These are phyloP conservation scores for Macaria liturata DNA, from an alignment of 2,888 invertebrate species.

Conservation along the genomic window DNA sequence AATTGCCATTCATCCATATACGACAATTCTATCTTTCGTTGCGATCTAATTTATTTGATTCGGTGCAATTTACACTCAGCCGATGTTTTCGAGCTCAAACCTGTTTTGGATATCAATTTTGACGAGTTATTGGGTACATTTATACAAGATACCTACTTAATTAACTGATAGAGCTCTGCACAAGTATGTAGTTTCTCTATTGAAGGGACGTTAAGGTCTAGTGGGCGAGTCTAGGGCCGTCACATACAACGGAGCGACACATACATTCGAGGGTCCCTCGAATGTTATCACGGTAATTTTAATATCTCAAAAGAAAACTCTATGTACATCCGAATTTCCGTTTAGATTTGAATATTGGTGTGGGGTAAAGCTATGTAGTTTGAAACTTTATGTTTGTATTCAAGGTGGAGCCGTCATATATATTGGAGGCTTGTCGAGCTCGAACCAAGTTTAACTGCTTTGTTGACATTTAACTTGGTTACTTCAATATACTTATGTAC, in stretches of 20 bases:
- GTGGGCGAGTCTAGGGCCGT: constrained; percentile 39
- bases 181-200: constrained; percentile 22
- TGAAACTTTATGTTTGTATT: constrained; percentile 72
- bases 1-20: constrained; percentile 37
- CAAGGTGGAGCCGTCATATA: constrained; percentile 69
- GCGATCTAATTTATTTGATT: constrained; percentile 40
- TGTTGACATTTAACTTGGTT: constrained; percentile 50
- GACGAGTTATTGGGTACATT: constrained; percentile 26
- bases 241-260: constrained; percentile 37
- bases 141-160: constrained; percentile 26
- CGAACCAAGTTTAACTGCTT: constrained; percentile 60
- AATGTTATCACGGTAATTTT: constrained; percentile 58
- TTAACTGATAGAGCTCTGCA: constrained; percentile 26
- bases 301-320: constrained; percentile 46
- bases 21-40: constrained; percentile 35
- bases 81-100: constrained; percentile 20
- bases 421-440: constrained; percentile 67
- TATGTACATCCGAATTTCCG: constrained; percentile 64
- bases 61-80: constrained; percentile 29
- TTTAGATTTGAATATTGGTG: constrained; percentile 58
- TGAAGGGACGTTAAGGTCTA: constrained; percentile 35
- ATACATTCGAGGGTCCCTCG: constrained; percentile 39
- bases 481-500: too few relatives aligned
- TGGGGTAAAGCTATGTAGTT: constrained; percentile 68
- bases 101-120: constrained; percentile 26